Evolutionary conservation across 2,113 vertebrate genomes (phyloP).

Genomic region (Xenopus borealis): DNA sequence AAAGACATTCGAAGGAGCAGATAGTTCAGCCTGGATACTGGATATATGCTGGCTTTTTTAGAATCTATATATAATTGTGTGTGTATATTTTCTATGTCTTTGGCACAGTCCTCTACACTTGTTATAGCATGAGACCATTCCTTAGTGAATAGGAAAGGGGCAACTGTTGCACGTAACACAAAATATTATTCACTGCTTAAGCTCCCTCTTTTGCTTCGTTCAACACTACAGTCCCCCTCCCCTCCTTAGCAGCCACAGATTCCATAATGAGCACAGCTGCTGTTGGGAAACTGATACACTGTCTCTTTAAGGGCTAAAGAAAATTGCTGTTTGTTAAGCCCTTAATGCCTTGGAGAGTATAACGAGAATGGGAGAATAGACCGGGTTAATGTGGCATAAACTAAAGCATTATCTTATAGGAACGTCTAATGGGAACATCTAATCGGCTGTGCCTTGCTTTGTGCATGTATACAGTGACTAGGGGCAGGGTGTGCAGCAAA

Average conservation of each 20-base stretch:
- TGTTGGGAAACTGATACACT: constrained; percentile 36
- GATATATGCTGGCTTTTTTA: no score
- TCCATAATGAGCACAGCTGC: constrained; percentile 42
- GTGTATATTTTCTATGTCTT: background rate
- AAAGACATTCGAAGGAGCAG: no score
- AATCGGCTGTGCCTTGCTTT: background rate
- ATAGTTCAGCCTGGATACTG: no score
- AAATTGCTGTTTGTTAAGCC: constrained; percentile 32
- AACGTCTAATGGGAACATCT: background rate
- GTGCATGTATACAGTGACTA: background rate
- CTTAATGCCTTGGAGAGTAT: constrained; percentile 39
- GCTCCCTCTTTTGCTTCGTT: constrained; percentile 8
- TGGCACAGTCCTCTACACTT: background rate
- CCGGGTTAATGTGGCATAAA: constrained; percentile 39
- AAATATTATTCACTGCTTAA: constrained; percentile 32
- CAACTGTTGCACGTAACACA: constrained; percentile 29
- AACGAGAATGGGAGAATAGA: constrained; percentile 30
- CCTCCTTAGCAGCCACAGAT: constrained; percentile 12
- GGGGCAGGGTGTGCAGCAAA: background rate
- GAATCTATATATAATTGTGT: background rate
- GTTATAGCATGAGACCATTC: background rate
- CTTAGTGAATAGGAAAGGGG: constrained; percentile 23
- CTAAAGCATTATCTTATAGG: constrained; percentile 13
- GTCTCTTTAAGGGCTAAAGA: constrained; percentile 42
- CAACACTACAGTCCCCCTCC: constrained; percentile 1